These are phyloP conservation scores for Spilarctia lutea DNA, from an alignment of 2,888 invertebrate species.

Conservation along the genomic window DNA sequence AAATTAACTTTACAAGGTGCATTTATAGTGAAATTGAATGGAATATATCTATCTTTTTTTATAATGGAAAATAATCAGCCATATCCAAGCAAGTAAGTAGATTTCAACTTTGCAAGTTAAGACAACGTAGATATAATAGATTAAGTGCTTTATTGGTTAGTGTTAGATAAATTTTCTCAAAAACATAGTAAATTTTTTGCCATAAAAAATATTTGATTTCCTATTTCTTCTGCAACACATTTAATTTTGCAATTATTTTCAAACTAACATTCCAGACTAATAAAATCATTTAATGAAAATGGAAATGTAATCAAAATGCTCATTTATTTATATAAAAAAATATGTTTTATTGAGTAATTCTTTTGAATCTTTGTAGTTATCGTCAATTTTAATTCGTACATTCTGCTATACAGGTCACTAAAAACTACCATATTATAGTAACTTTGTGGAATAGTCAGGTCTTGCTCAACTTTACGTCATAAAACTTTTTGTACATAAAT, in stretches of 20 bases:
- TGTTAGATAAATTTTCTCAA: neutral
- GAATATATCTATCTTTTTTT: neutral
- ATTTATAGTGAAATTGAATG: neutral
- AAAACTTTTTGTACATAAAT: neutral
- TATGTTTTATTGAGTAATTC: too few relatives aligned
- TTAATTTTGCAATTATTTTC: neutral
- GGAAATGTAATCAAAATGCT: too few relatives aligned
- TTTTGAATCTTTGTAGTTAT: neutral
- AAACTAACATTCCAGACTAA: too few relatives aligned
- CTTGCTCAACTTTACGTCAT: neutral
- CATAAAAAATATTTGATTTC: neutral
- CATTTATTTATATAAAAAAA: too few relatives aligned
- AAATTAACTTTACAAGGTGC: neutral
- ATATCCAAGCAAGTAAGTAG: constrained; percentile 36
- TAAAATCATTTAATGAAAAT: too few relatives aligned
- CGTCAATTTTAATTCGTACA: neutral
- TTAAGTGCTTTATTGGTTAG: neutral
- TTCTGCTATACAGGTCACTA: neutral
- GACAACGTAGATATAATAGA: too few relatives aligned
- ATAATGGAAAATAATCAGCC: constrained; percentile 37
- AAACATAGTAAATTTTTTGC: neutral
- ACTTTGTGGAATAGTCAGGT: neutral
- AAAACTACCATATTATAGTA: constrained; percentile 1
- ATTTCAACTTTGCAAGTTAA: too few relatives aligned
- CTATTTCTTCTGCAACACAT: neutral